These are phyloP conservation scores for Dromiciops gliroides DNA, from an alignment of 2,113 vertebrate genomes.

Conservation along the genomic window DNA sequence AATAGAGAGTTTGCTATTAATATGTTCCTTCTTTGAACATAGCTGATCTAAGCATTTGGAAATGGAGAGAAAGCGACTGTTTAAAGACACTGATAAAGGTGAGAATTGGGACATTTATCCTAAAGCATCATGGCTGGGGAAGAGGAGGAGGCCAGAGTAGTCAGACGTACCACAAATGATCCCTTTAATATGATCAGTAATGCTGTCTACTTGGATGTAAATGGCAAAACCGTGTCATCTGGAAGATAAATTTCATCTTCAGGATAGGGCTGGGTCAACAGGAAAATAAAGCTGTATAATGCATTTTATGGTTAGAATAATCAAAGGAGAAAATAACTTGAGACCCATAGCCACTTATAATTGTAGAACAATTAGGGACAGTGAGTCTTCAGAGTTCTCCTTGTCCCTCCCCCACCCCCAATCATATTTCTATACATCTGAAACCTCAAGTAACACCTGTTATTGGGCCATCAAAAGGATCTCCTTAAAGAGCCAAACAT, in stretches of 20 bases:
- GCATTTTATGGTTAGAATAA: slow-evolving; percentile 38
- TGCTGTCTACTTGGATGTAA: slow-evolving; percentile 24
- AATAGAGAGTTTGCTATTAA: slow-evolving; percentile 80
- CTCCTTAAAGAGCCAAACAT: slow-evolving; percentile 29
- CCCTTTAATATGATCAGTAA: slow-evolving; percentile 8
- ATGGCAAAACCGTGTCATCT: neutral
- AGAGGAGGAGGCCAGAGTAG: slow-evolving; percentile 59
- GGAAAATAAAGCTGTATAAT: slow-evolving; percentile 15
- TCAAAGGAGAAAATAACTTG: slow-evolving; percentile 5
- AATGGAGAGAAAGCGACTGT: slow-evolving; percentile 77
- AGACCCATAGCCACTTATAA: neutral
- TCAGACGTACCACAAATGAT: slow-evolving; percentile 39
- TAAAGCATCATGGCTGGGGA: slow-evolving; percentile 55
- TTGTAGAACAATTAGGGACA: slow-evolving; percentile 19
- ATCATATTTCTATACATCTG: slow-evolving; percentile 20
- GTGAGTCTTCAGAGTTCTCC: slow-evolving; percentile 34
- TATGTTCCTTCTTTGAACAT: slow-evolving; percentile 78
- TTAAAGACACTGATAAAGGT: slow-evolving; percentile 73
- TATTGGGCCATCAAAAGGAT: slow-evolving; percentile 29
- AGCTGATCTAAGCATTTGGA: slow-evolving; percentile 75
- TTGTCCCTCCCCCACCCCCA: neutral
- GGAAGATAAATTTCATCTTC: slow-evolving; percentile 4
- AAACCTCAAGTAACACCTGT: slow-evolving; percentile 6
- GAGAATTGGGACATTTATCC: slow-evolving; percentile 52
- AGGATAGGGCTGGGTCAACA: slow-evolving; percentile 1